Evolutionary conservation across 2,797 vertebrate species (phyloP), one percentile per base, ranked within the genome.

Genomic region (Sarcoramphus papa): DNA sequence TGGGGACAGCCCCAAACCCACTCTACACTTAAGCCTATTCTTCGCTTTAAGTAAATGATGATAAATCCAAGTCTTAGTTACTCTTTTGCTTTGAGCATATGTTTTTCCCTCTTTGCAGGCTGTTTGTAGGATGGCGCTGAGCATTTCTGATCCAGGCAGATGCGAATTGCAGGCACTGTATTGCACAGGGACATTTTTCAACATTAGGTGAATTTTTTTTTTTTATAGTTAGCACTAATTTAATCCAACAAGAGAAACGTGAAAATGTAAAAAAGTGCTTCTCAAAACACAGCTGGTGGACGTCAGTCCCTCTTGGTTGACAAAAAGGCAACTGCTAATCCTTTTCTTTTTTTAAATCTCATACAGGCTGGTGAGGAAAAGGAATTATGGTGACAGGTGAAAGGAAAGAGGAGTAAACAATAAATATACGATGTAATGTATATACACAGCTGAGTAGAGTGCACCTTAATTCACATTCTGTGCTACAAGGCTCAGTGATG

Each of bases 391-490:
- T 24, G 54, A 89, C 88, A 51, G 21, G 57, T 0, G 7, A 76
- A 63, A 86, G n/a, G 4, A 63, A 63, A 88, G 35, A 62, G 45
- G 33, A 78, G 41, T 23, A 79, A 83, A 47, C 35, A 69, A 31
- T 45, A 91, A 87, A 69, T 30, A 68, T 14, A 83, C 2, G 11
- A 68, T 5, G 20, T 41, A 88, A 86, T 9, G 37, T 54, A 59
- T 92, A 85, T 19, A 93, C 25, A 45, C 0, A 8, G 79, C n/a
- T 31, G 43, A 83, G 72, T 30, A 82, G 63, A 82, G 57, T 7
- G 59, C 95, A 99, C 99, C 99, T 99, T 97, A 99, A 97, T 98
- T 99, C 99, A 96, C 99, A 99, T 79, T 99, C 99, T 43, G 98
- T 98, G 98, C 99, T 98, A 73, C 99, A 99, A 64, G 98, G 97